Base-by-base conservation (phyloP, 2,797 vertebrate genomes). In the Chelmon rostratus region DNA sequence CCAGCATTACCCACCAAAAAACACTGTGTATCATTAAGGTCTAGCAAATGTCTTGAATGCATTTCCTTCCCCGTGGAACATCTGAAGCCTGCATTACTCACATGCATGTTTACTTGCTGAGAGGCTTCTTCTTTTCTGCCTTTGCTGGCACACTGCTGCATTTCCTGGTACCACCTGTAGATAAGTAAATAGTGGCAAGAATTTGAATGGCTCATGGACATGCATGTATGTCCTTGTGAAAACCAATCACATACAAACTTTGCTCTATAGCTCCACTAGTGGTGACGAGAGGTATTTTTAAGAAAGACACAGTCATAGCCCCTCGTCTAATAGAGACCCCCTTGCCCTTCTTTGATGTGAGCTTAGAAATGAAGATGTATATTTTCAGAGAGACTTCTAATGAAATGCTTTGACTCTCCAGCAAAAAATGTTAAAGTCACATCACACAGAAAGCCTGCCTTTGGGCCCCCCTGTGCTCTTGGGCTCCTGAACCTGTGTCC, bases 61-160 rank as follows among this genome's bases (percentile, higher is more conserved):
- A 56, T 67, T 44, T 54, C 25, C 25, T 54, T 42, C 66, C 61
- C 18, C n/a, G 16, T 47, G 16, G 66, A 66, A 75, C 59, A 68
- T 69, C 69, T 47, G 44, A 70, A 71, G 66, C 53, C 38, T 61
- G 47, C 15, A 19, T 83, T 69, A 71, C 54, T 68, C 59, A 65
- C 57, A 46, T 52, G 10, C n/a, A 61, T 37, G 54, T 52, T 67
- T 56, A 31, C 54, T 62, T 16, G 33, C 21, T 53, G 5, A 25
- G 25, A 40, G 18, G 38, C 21, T 57, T 58, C 18, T 37, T 57
- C 52, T 75, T 47, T 44, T 25, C 58, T 50, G 40, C 25, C 35
- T n/a, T 23, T 37, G 68, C 33, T 37, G 49, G 38, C 49, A 79
- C 21, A 11, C 42, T 44, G 52, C 11, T 31, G 3, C 0, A 2